These are phyloP conservation scores for Epinephelus coioides DNA, from an alignment of 2,797 vertebrate genomes.

Conservation along the genomic window DNA sequence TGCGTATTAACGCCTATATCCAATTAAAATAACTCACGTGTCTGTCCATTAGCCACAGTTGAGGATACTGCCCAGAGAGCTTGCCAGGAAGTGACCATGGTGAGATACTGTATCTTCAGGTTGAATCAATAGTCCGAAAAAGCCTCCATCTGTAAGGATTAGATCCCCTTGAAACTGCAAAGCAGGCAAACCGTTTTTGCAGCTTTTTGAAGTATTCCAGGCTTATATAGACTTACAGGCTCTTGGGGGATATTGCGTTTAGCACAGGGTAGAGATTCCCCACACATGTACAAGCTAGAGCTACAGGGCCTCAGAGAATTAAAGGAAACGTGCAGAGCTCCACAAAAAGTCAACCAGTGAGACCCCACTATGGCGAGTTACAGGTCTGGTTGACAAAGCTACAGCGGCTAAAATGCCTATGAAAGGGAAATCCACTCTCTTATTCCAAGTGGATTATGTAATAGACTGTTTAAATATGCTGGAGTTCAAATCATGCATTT, in stretches of 20 bases:
- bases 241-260: conserved; percentile 58
- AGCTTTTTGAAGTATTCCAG: conserved; percentile 52
- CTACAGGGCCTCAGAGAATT: conserved; percentile 11
- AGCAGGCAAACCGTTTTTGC: conserved; percentile 31
- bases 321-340: conserved; percentile 27
- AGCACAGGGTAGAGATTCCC: conserved; percentile 41
- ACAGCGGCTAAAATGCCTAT: not conserved
- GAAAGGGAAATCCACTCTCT: conserved; percentile 4
- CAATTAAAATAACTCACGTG: conserved; percentile 6
- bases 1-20: conserved; percentile 22
- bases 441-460: not conserved
- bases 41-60: conserved; percentile 21
- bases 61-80: conserved; percentile 36
- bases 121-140: conserved; percentile 66
- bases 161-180: conserved; percentile 53
- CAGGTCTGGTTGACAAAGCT: conserved; percentile 16
- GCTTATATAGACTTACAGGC: conserved; percentile 53
- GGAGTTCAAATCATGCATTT: conserved; percentile 5
- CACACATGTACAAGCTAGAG: conserved; percentile 33
- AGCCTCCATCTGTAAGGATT: conserved; percentile 61
- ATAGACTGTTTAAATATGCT: not conserved
- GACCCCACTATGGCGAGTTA: conserved; percentile 17
- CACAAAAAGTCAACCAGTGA: conserved; percentile 30
- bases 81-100: conserved; percentile 58
- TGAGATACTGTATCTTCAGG: conserved; percentile 37